Evolutionary conservation across 2,797 vertebrate genomes (phyloP), one percentile per base, ranked within the genome.

Genomic region (Tinamus major): DNA sequence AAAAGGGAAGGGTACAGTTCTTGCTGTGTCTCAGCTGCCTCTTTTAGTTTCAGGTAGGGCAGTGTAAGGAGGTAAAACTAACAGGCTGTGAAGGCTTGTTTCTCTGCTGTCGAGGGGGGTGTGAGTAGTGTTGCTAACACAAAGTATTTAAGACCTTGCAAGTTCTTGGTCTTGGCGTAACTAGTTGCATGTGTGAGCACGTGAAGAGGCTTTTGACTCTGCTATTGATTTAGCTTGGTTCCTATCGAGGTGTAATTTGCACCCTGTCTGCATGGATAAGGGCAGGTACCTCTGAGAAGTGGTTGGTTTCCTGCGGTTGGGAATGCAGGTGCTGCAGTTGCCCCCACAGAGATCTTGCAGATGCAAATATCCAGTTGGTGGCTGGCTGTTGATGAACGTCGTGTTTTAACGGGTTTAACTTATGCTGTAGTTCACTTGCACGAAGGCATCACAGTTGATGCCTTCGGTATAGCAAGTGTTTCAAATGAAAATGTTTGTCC

Each of bases 321-420:
- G 48, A 87, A 83, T 29, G 0, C 1, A 51, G 92, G 39, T n/a
- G 46, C 19, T 70, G 35, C 19, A 9, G 61, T 89, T 88, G 70
- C 24, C 74, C 61, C 79, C 53, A 0, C 18, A 58, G 65, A 83
- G 76, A 56, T 65, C 23, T 74, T 63, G 59, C 67, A 46, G 24
- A 41, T 88, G 89, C 44, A 82, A 86, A 79, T 79, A 74, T 48
- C 48, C 80, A 79, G 85, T 68, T 79, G 63, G 53, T 79, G 79
- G 55, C 55, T 79, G 79, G 55, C 55, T 29, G 27, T 74, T 87
- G 81, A 74, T 6, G 12, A 41, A 87, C 92, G 63, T 51, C 0
- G 0, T 9, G 46, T 53, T 64, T 79, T 67, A 44, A 67, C 48
- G 1, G 21, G 21, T 81, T 89, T 90, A 83, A 55, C 71, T 94